Percentiles rank a stretch among this genome's conserved stretches.
phyloP scores from a whole-genome alignment of 2,797 vertebrate species.

The Gallirallus australis region DNA sequence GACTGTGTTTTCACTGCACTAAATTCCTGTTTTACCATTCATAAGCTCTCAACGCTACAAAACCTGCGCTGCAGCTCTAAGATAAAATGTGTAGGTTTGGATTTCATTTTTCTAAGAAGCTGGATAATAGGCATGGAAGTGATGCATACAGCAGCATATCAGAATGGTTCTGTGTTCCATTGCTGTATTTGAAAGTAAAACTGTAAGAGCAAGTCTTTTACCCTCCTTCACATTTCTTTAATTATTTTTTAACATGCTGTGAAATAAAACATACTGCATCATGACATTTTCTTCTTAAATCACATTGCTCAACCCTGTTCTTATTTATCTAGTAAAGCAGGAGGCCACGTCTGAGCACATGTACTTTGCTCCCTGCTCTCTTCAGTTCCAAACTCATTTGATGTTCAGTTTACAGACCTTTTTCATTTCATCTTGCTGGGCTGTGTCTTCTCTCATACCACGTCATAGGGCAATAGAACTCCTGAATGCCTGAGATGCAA shows the following conservation, averaged over 20 bases:
- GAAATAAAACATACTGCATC: constrained; percentile 34
- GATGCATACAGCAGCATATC: neutral
- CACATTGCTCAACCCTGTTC: neutral
- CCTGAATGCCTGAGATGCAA: neutral
- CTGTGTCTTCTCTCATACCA: neutral
- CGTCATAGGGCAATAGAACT: neutral
- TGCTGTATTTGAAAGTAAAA: constrained; percentile 20
- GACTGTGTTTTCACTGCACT: constrained; percentile 11
- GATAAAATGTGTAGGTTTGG: constrained; percentile 47
- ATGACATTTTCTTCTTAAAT: constrained; percentile 25
- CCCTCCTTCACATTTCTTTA: constrained; percentile 42
- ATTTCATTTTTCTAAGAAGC: constrained; percentile 36
- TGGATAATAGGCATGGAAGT: constrained; percentile 14
- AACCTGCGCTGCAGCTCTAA: constrained; percentile 1
- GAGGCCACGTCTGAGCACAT: constrained; percentile 2
- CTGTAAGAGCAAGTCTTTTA: constrained; percentile 17
- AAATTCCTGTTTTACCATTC: constrained; percentile 26
- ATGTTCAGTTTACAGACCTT: neutral
- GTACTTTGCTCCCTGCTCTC: neutral
- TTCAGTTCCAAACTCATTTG: neutral
- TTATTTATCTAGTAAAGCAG: constrained; percentile 43
- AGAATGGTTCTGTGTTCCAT: neutral
- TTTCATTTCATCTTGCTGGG: neutral
- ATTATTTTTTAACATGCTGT: constrained; percentile 57
- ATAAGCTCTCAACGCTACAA: neutral